Percentiles rank a stretch among this genome's conserved stretches.
These are phyloP conservation scores for Sinohyriopsis cumingii DNA, from an alignment of 2,888 invertebrate genomes.

Conservation along the genomic window DNA sequence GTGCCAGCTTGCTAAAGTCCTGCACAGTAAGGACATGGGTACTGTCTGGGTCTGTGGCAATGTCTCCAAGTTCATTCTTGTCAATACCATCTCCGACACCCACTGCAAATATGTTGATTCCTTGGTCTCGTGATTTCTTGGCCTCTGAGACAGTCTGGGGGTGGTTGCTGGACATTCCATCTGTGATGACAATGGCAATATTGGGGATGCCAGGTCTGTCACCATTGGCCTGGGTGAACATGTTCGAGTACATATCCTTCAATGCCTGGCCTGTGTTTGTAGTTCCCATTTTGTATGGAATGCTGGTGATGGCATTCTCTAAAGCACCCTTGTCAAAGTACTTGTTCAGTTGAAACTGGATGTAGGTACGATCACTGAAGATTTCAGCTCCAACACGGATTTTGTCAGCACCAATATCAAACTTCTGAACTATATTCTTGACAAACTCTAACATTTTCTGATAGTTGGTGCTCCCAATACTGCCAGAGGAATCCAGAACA, in stretches of 20 bases:
- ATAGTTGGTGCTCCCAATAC: conserved; percentile 57
- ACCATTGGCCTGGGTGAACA: conserved; percentile 50
- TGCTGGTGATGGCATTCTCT: conserved; percentile 52
- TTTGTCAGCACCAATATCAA: conserved; percentile 53
- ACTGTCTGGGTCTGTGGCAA: conserved; percentile 59
- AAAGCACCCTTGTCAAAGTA: conserved; percentile 43
- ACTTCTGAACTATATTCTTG: conserved; percentile 49
- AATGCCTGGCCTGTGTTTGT: conserved; percentile 62
- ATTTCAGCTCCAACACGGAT: conserved; percentile 54
- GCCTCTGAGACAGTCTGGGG: conserved; percentile 50
- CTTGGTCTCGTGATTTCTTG: conserved; percentile 34
- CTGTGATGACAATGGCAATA: conserved; percentile 57
- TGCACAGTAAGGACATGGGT: conserved; percentile 55
- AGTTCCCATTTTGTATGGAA: conserved; percentile 55
- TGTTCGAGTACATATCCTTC: conserved; percentile 35
- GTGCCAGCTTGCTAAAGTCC: conserved; percentile 49
- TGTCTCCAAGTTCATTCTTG: conserved; percentile 54
- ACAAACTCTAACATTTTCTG: conserved; percentile 57
- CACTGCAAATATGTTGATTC: conserved; percentile 52
- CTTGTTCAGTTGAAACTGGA: conserved; percentile 60
- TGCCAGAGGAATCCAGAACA: conserved; percentile 63
- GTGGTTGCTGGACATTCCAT: conserved; percentile 54
- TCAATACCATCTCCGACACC: conserved; percentile 51
- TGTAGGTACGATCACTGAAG: conserved; percentile 54
- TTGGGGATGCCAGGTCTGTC: conserved; percentile 58